Conservation (phyloP, 2,888 invertebrate species). For the Drosophila phalerata region DNA sequence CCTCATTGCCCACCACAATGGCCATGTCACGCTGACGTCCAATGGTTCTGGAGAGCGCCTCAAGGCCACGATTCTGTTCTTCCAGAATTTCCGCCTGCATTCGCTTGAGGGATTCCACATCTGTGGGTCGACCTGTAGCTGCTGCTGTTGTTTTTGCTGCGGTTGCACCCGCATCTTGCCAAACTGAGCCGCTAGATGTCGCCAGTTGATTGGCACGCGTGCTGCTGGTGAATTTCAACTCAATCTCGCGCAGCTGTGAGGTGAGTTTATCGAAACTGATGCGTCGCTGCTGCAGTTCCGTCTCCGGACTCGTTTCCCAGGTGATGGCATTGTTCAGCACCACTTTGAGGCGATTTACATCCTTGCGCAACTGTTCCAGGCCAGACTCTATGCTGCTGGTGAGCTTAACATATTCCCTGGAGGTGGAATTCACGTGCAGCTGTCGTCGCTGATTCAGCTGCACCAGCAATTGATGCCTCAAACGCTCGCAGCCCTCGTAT, state of each 20-base stretch:
- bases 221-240: slow-evolving; percentile 80
- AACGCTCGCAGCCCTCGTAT: slow-evolving; percentile 89
- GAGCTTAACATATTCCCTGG: slow-evolving; percentile 86
- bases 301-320: slow-evolving; percentile 68
- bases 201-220: slow-evolving; percentile 62
- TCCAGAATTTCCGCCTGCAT: slow-evolving; percentile 88
- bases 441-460: slow-evolving; percentile 87
- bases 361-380: slow-evolving; percentile 88
- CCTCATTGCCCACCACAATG: slow-evolving; percentile 90
- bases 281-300: slow-evolving; percentile 88
- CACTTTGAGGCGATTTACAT: slow-evolving; percentile 87
- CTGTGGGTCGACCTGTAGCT: slow-evolving; percentile 85
- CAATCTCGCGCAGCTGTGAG: slow-evolving; percentile 87
- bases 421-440: slow-evolving; percentile 74
- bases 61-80: slow-evolving; percentile 92
- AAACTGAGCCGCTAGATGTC: slow-evolving; percentile 29
- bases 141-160: slow-evolving; percentile 54
- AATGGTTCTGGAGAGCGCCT: slow-evolving; percentile 90
- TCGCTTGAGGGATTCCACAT: slow-evolving; percentile 86
- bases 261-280: slow-evolving; percentile 88
- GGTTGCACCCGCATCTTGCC: slow-evolving; percentile 44
- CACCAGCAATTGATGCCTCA: slow-evolving; percentile 88
- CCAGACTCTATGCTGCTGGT: slow-evolving; percentile 88
- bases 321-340: slow-evolving; percentile 87
- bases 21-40: slow-evolving; percentile 92